Evolutionary conservation across 2,113 vertebrate species (phyloP), one percentile per base, ranked within the genome.

Genomic region (Perognathus longimembris): DNA sequence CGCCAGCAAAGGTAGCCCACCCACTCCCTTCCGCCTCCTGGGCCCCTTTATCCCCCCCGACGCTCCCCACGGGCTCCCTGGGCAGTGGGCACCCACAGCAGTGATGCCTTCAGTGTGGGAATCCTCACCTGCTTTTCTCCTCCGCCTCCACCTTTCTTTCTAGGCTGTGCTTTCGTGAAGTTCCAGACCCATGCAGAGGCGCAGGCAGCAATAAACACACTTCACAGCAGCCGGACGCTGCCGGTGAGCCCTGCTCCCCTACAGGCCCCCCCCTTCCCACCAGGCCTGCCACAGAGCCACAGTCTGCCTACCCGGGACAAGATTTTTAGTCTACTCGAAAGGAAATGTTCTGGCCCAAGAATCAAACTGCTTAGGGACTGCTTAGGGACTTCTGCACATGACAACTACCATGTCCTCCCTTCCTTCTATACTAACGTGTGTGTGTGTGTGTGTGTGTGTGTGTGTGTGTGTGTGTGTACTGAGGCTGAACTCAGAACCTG

Each of bases 91-190:
- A 61, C 14, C n/a, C 5, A 8, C 0, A 1, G 7, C 11, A 42
- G 61, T 45, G 11, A 45, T 45, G 20, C 30, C 26, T 64, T 22
- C 1, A 0, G 0, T 10, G 14, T 11, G 73, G 38, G 45, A 20
- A 6, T 50, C 80, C 73, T 67, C 28, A 50, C 38, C 26, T 54
- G 14, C 17, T 15, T 15, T 3, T 66, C 20, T 4, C 57, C 32
- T 66, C 6, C 12, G 50, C 17, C 63, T 22, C 24, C 5, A 45
- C 34, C 40, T 14, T 54, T 76, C 40, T 14, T 54, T 76, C 36
- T 76, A 99, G 99, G 99, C 64, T 99, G 99, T 1, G 99, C 99
- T 82, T 99, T 99, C 92, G 99, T 99, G 85, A 99, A 99, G 97
- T 99, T 98, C 97, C 98, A 99, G 97, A 98, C 98, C 86, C 99